Evolutionary conservation across 2,113 vertebrate genomes (phyloP).

Genomic region (Toxotes chatareus): DNA sequence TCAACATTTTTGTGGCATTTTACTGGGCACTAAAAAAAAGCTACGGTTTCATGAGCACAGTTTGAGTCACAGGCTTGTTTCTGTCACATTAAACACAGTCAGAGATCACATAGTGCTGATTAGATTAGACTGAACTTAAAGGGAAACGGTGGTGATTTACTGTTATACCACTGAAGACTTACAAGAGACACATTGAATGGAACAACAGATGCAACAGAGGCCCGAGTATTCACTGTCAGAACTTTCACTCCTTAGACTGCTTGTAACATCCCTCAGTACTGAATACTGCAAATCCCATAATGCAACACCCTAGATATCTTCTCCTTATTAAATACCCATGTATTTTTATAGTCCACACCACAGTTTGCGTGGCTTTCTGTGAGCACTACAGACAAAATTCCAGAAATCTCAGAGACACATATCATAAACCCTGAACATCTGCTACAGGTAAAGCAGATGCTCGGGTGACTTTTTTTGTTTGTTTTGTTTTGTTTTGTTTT

Average conservation of each 20-base stretch:
- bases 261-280: neutral
- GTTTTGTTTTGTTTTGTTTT: neutral
- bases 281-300: neutral
- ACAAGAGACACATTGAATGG: no score
- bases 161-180: neutral
- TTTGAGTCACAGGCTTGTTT: neutral
- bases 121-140: neutral
- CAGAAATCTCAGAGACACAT: no score
- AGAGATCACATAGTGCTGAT: neutral
- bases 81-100: neutral
- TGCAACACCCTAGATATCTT: neutral
- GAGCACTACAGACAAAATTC: no score
- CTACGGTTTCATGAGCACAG: neutral
- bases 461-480: no score
- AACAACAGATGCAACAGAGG: neutral
- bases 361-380: no score
- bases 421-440: no score
- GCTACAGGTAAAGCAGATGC: no score
- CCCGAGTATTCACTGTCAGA: neutral
- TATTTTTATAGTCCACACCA: no score
- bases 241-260: no score
- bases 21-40: neutral
- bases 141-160: neutral
- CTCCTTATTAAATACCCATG: no score
- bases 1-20: neutral